Evolutionary conservation across 2,797 vertebrate species (phyloP), one percentile per base, ranked within the genome.

Genomic region (Naso thynnoides): DNA sequence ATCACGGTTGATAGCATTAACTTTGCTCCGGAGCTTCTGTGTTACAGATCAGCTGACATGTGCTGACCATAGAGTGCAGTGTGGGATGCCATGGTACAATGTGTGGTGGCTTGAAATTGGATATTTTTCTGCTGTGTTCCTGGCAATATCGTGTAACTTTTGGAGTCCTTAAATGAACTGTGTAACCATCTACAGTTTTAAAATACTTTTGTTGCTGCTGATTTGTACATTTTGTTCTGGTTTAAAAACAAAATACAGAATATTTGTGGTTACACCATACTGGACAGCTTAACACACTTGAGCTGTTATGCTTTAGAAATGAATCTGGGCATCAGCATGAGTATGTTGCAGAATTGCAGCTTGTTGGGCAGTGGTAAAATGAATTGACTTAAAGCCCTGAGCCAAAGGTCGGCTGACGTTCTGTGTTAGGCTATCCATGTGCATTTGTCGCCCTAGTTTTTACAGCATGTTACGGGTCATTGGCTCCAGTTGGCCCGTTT

Each of bases 1-100:
- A 88, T 86, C 79, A 82, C 45, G 77, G 73, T 50, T 86, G 76
- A 87, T 75, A 70, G 74, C 78, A 78, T 79, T 81, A 86, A 78
- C 70, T 76, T 80, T 75, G 57, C 78, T 73, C 70, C 5, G 29
- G 63, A 74, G 73, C 66, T 26, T 79, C 62, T 48, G 69, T 74
- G 68, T 73, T 70, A 36, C 80, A 81, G 63, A 72, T 78, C 48
- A 38, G 55, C 78, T 70, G 38, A 23, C 73, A 71, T 62, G 79
- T 74, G 73, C 79, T 62, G 60, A 23, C 49, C 80, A 60, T 3
- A 26, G 39, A 84, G 49, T 18, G 50, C 5, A 7, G 56, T 49
- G 49, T 71, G 56, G 56, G 68, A 63, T 71, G 70, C 27, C 11
- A 24, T 56, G 58, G 48, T 66, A 55, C 58, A 82, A 57, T 49